Conservation (phyloP, 92 coral and sea anemone species). For the Virgularia gustaviana region DNA sequence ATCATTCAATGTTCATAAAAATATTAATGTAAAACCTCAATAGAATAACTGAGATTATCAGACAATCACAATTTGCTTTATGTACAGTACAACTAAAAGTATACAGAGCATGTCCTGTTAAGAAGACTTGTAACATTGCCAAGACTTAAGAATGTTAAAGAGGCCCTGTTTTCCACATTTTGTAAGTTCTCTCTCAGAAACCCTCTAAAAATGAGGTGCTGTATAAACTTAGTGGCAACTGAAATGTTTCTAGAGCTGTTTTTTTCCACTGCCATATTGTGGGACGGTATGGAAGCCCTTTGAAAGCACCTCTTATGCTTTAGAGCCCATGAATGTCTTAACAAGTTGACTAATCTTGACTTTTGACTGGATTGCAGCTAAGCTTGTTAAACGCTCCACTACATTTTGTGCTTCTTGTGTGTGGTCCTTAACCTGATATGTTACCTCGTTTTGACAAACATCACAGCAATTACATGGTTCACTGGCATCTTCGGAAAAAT, state of each 20-base stretch:
- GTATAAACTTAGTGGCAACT: constrained; percentile 31
- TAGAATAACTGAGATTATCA: too few relatives aligned
- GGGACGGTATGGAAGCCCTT: constrained; percentile 31
- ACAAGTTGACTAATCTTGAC: constrained; percentile 32
- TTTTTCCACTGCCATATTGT: constrained; percentile 51
- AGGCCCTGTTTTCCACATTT: constrained; percentile 27
- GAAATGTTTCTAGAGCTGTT: constrained; percentile 4
- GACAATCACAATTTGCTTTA: background rate
- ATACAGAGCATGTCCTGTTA: background rate
- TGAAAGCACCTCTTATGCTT: constrained; percentile 18
- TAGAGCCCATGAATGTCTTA: too few relatives aligned
- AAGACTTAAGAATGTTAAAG: constrained; percentile 30
- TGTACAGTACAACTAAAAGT: background rate
- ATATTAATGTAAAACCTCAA: too few relatives aligned
- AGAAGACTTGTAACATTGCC: constrained; percentile 33
- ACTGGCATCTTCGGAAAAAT: constrained; percentile 28
- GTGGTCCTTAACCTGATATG: background rate
- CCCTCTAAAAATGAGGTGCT: constrained; percentile 40
- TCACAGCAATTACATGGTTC: constrained; percentile 30
- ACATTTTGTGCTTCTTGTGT: constrained; percentile 15
- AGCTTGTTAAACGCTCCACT: constrained; percentile 22
- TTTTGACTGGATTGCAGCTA: constrained; percentile 24
- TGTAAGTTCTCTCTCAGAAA: constrained; percentile 37
- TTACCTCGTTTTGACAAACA: constrained; percentile 15
- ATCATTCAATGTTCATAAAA: too few relatives aligned